These are phyloP conservation scores for Diplodus sargus DNA, from an alignment of 2,797 vertebrate genomes.

Conservation along the genomic window DNA sequence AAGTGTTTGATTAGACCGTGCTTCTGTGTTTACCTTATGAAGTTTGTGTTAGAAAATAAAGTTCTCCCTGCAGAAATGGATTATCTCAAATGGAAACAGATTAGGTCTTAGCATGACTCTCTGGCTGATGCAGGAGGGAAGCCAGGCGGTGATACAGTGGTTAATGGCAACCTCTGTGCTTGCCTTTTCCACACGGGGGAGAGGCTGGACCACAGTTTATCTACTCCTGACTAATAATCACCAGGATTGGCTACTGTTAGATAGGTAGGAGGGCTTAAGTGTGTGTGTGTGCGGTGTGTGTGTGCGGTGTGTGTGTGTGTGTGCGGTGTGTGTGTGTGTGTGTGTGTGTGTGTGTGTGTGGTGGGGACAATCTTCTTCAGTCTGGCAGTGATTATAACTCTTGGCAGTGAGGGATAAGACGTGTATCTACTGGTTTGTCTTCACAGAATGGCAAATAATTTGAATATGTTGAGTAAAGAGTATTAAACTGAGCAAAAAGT, in stretches of 20 bases:
- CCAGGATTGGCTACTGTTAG: slow-evolving; percentile 47
- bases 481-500: neutral
- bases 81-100: neutral
- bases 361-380: slow-evolving; percentile 17
- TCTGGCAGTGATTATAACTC: slow-evolving; percentile 43
- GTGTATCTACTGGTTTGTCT: slow-evolving; percentile 9
- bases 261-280: slow-evolving; percentile 42
- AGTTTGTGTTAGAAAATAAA: too few relatives aligned
- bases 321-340: too few relatives aligned
- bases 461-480: neutral
- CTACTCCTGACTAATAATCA: slow-evolving; percentile 53
- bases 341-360: slow-evolving; percentile 3
- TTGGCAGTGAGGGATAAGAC: slow-evolving; percentile 1
- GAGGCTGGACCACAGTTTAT: slow-evolving; percentile 65
- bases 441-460: neutral
- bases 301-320: too few relatives aligned
- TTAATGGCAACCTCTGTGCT: slow-evolving; percentile 43
- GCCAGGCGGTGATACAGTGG: neutral
- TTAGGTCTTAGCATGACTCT: neutral
- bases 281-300: slow-evolving; percentile 1
- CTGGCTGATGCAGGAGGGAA: neutral
- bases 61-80: neutral
- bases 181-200: slow-evolving; percentile 75
- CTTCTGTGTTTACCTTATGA: neutral
- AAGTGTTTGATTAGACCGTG: neutral